Conservation (phyloP, 1,140 invertebrate genomes). For the Polypedilum vanderplanki region DNA sequence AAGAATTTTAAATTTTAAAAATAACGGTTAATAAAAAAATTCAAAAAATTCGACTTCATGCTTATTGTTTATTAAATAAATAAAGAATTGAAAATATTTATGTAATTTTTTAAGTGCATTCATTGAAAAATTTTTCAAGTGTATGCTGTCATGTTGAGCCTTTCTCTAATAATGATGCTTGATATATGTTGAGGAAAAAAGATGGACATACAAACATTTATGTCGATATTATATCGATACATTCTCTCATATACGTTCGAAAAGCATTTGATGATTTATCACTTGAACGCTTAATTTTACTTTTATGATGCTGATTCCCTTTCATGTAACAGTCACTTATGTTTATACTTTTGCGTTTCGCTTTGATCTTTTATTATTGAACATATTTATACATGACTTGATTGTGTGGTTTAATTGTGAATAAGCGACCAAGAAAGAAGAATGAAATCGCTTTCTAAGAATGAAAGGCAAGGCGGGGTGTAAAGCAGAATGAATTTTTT, state of each 20-base stretch:
- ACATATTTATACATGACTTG: background rate
- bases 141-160: background rate
- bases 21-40: too few species aligned
- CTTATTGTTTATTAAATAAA: too few species aligned
- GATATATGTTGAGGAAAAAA: background rate
- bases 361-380: conserved; percentile 14
- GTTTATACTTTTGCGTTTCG: conserved; percentile 8
- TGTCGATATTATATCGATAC: conserved; percentile 19
- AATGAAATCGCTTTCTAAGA: background rate
- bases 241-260: background rate
- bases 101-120: too few species aligned
- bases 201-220: background rate
- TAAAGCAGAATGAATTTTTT: conserved; percentile 2
- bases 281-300: conserved; percentile 18
- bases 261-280: conserved; percentile 19
- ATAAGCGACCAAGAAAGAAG: background rate
- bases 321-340: conserved; percentile 18
- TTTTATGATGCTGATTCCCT: conserved; percentile 18
- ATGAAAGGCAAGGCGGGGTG: conserved; percentile 1
- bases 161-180: background rate
- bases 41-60: too few species aligned
- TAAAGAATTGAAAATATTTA: too few species aligned
- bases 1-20: too few species aligned
- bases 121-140: too few species aligned
- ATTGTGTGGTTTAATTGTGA: conserved; percentile 18